A percentile compares a stretch with the other conserved stretches of the same genome.
Evolutionary conservation across 1,140 invertebrate species (phyloP).

Genomic region (Palaemon carinicauda): DNA sequence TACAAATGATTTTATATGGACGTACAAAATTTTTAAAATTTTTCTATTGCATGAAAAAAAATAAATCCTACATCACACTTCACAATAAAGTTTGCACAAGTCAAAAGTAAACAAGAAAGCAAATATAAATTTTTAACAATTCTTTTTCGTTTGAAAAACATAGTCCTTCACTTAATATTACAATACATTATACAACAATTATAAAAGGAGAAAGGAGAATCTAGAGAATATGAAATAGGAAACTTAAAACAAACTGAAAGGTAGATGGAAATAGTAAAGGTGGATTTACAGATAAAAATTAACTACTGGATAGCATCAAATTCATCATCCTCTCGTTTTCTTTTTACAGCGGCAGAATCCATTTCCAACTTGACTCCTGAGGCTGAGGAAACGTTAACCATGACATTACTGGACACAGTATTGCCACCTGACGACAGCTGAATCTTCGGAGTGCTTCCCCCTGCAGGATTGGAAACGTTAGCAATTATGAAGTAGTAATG

Average conservation of each 20-base stretch:
- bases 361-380: slow-evolving; percentile 26
- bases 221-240: neutral
- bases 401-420: slow-evolving; percentile 8
- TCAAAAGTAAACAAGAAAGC: no score
- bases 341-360: slow-evolving; percentile 17
- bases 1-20: no score
- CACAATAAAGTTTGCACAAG: no score
- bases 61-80: no score
- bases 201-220: no score
- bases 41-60: no score
- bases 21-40: no score
- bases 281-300: neutral
- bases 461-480: neutral
- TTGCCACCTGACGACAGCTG: slow-evolving; percentile 27
- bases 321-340: slow-evolving; percentile 37
- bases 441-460: slow-evolving; percentile 26
- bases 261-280: neutral
- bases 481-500: neutral
- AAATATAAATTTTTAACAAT: no score
- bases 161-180: no score
- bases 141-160: no score
- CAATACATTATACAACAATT: no score
- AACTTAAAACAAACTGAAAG: neutral
- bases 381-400: slow-evolving; percentile 24
- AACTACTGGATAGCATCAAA: slow-evolving; percentile 6